Base-by-base conservation (phyloP, 2,113 vertebrate genomes). In the Prolemur simus region DNA sequence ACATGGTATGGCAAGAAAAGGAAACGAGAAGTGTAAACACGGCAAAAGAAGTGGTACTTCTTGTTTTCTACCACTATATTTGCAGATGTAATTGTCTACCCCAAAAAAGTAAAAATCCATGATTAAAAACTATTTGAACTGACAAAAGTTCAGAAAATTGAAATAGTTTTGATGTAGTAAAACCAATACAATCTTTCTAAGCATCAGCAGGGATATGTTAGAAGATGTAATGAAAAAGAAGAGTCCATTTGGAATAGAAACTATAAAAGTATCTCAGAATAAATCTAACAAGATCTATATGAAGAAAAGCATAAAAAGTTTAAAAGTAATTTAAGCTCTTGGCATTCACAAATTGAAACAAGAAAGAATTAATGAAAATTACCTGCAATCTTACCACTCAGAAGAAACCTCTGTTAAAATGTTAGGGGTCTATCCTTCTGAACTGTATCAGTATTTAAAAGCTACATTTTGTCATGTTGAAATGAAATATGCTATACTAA, bases 1-100 rank as follows among this genome's bases (percentile, higher is more conserved):
- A 47, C 66, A 49, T 15, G 90, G 9, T 69, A 81, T 76, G 20
- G 39, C 93, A 94, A 91, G 92, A 88, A 97, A 81, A 96, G 86
- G 37, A 91, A 95, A 91, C 63, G 34, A 66, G 39, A 96, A 80
- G 1, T 87, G 2, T 89, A 80, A 97, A 87, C 42, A 76, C 27
- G 80, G 20, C 74, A 74, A 93, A 95, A 97, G 60, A 86, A 77
- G 52, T 80, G 85, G 74, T 49, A 71, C 17, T 52, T 52, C 52
- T 52, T 17, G 52, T 52, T 52, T 52, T 52, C 52, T 23, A 12
- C 23, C 34, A 64, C 34, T 89, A 58, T 94, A 64, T 94, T 86
- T 94, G 15, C 15, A 81, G 42, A 49, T 94, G 21, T 66, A 60
- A 89, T 73, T 77, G 11, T 42, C 80, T 58, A 68, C 45, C 56